Evolutionary conservation across 2,888 invertebrate species (phyloP).

Genomic region (Nymphalis urticae): DNA sequence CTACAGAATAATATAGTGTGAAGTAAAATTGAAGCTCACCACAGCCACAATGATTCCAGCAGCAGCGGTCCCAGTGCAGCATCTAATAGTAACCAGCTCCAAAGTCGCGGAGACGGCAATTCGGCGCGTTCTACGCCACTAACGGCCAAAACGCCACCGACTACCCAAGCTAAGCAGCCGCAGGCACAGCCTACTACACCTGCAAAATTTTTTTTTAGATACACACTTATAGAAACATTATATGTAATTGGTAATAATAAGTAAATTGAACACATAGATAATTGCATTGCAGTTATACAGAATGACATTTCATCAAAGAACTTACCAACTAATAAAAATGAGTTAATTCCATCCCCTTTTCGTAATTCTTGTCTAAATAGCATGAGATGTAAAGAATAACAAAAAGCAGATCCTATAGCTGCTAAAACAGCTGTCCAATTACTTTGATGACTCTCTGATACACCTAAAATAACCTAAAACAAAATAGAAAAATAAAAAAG

Average conservation of each 20-base stretch:
- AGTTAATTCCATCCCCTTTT: slow-evolving; percentile 96
- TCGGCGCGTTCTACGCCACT: slow-evolving; percentile 91
- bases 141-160: slow-evolving; percentile 93
- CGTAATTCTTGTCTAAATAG: slow-evolving; percentile 92
- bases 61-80: slow-evolving; percentile 95
- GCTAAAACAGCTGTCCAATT: slow-evolving; percentile 88
- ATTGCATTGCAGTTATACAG: no score
- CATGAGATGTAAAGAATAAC: slow-evolving; percentile 95
- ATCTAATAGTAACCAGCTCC: slow-evolving; percentile 87
- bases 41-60: slow-evolving; percentile 95
- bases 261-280: no score
- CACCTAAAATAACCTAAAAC: slow-evolving; percentile 86
- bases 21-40: slow-evolving; percentile 77
- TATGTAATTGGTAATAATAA: no score
- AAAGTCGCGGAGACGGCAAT: slow-evolving; percentile 91
- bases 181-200: slow-evolving; percentile 97
- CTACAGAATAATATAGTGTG: neutral
- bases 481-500: slow-evolving; percentile 2
- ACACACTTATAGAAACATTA: no score
- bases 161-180: slow-evolving; percentile 92
- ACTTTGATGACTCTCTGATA: slow-evolving; percentile 85
- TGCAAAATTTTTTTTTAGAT: slow-evolving; percentile 52
- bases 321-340: slow-evolving; percentile 96
- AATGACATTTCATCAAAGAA: slow-evolving; percentile 9
- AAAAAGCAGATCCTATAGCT: slow-evolving; percentile 92